Conservation (phyloP, 2,888 invertebrate species). For the Machimus rusticus region DNA sequence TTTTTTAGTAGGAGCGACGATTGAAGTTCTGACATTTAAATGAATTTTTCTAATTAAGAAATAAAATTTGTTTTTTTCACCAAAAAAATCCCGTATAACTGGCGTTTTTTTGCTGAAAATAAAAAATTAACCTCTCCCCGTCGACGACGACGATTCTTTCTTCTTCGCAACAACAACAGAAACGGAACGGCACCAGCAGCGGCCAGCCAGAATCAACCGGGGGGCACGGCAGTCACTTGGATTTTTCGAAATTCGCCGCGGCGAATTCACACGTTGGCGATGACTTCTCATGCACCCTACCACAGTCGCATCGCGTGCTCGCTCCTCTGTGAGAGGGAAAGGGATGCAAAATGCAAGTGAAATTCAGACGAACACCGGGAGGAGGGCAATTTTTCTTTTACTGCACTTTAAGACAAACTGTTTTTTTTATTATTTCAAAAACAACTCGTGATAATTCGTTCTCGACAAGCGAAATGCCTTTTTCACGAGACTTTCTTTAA, state of each 20-base stretch:
- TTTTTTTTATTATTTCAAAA: neutral
- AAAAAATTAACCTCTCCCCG: constrained; percentile 33
- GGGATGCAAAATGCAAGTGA: neutral
- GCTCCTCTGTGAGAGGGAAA: neutral
- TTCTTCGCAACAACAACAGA: constrained; percentile 19
- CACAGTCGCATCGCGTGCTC: neutral
- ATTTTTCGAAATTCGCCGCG: neutral
- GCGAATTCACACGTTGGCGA: neutral
- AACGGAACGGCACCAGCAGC: constrained; percentile 3
- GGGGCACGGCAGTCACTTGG: neutral
- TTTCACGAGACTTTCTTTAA: neutral
- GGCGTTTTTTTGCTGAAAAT: constrained; percentile 38
- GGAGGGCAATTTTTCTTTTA: neutral
- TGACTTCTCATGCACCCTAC: neutral
- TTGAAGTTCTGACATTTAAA: constrained; percentile 93
- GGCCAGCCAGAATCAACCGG: neutral
- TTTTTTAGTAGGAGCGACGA: constrained; percentile 93
- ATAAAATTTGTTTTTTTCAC: constrained; percentile 6
- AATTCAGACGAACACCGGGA: neutral
- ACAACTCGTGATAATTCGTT: neutral
- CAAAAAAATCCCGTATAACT: constrained; percentile 27
- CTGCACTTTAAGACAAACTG: neutral
- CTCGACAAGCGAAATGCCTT: neutral
- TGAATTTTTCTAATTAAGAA: constrained; percentile 28
- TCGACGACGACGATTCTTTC: neutral